Percentiles rank a stretch among this genome's conserved stretches.
phyloP scores from a whole-genome alignment of 2,888 invertebrate genomes.

The Drosophila atripex region DNA sequence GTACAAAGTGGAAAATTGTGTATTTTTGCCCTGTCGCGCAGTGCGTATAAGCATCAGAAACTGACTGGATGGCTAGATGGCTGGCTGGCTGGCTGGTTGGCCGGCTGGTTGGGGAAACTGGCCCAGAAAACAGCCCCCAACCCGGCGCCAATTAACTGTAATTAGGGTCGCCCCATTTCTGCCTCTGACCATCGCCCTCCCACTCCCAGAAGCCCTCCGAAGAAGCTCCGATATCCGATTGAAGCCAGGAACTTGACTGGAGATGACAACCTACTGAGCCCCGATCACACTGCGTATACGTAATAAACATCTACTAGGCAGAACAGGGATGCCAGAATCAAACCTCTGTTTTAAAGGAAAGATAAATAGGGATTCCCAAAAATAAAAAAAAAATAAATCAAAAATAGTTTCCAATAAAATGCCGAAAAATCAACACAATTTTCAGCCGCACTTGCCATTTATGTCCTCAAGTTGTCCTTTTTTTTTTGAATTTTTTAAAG shows the following conservation, averaged over 20 bases:
- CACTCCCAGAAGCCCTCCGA: not conserved
- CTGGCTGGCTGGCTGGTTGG: too few relatives aligned
- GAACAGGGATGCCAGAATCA: too few relatives aligned
- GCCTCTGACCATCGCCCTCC: constrained; percentile 39
- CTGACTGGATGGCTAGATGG: not conserved
- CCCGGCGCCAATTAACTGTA: constrained; percentile 61
- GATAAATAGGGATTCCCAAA: too few relatives aligned
- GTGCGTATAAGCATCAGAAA: constrained; percentile 43
- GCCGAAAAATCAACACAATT: constrained; percentile 49
- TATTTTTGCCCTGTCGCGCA: constrained; percentile 56
- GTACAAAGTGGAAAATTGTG: constrained; percentile 72
- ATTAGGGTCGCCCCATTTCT: constrained; percentile 52
- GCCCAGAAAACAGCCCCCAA: not conserved
- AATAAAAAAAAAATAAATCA: not conserved
- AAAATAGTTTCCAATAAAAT: constrained; percentile 34
- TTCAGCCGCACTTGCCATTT: constrained; percentile 22
- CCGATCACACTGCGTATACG: constrained; percentile 34
- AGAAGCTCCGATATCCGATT: constrained; percentile 1
- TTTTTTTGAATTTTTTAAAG: not conserved
- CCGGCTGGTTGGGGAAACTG: too few relatives aligned
- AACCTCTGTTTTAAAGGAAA: too few relatives aligned
- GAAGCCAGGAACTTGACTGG: too few relatives aligned
- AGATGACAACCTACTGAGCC: constrained; percentile 14
- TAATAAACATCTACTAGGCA: not conserved
- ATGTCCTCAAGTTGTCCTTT: constrained; percentile 19